Evolutionary conservation across 2,888 invertebrate genomes (phyloP), one percentile per base, ranked within the genome.

Genomic region (Cerastis leucographa): DNA sequence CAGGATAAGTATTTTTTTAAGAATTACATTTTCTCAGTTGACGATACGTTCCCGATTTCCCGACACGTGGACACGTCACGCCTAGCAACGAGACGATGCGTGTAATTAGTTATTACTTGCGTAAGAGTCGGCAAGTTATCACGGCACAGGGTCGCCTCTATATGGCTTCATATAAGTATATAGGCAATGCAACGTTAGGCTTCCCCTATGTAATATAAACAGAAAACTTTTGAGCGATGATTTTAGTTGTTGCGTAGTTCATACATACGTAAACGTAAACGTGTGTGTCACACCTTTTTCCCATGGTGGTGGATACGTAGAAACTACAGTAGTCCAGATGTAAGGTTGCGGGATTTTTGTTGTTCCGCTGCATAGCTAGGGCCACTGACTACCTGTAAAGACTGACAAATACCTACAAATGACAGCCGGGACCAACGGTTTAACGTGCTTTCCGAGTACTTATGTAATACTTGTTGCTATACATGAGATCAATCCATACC

Each of bases 101-200:
- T 44, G 25, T 17, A 3, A 8, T 42, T 3, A 64, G 40, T n/a
- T 44, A 69, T 76, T 71, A 74, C 68, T 80, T 73, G 67, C 68
- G 40, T 62, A 76, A 76, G 22, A 25, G 49, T 40, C 22, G 61
- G 49, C 17, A 25, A 61, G 42, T 74, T 81, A 87, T 88, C 83
- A 88, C 77, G 42, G 66, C 76, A 61, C 81, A 83, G 86, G 87
- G 87, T 76, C 69, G 62, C 29, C 11, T 4, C 44, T 64, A 40
- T 56, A 76, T 40, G 88, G 87, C 87, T 87, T 88, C 85, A 35
- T 72, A 68, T 46, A n/a, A n/a, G n/a, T n/a, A n/a, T n/a, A 42
- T 42, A 25, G 11, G 19, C 42, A 49, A 35, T 25, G n/a, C 35
- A 25, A 70, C 59, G 61, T 74, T 65, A 12, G 88, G 88, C 88